Evolutionary conservation across 1,140 invertebrate species (phyloP), one percentile per base, ranked within the genome.

Genomic region (Pantala flavescens): DNA sequence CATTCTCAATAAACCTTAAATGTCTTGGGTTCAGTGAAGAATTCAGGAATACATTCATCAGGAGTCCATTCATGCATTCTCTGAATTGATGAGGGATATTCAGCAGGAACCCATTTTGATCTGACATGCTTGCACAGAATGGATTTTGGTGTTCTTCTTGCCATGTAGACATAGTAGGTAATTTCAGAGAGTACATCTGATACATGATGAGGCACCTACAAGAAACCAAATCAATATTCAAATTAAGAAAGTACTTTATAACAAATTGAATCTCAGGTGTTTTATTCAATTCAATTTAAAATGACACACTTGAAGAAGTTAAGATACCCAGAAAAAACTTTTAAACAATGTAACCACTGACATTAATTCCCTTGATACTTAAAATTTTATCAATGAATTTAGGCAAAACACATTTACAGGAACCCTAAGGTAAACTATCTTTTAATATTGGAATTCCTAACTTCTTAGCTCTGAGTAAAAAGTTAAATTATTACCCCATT

Each of bases 1-100:
- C 28, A 5, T 23, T 72, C 28, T 43, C 70, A 73, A 72, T 28
- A 76, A 80, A 87, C 86, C 82, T 93, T 91, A 80, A 98, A 98
- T 77, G 98, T 93, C 78, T 85, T 88, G 0, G 95, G 91, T 84
- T 97, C 94, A 16, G 89, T 91, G 81, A 91, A 98, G 87, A 98
- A 95, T 83, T 98, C 94, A 71, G 97, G 95, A 83, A 99, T 96
- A 82, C 97, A 98, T 84, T 99, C 97, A 84, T 99, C 97, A 0
- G 97, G 97, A 16, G 96, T 98, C 96, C 96, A 98, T 79, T 95
- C 90, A 78, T 95, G 91, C 78, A 98, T 85, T 49, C 96, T 87
- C 80, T 95, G 91, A 80, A 99, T 95, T 19, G 93, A 94, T 21
- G 88, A 89, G 0, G 97, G 97, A 85, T 99, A 99, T 83, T 98